phyloP scores from a whole-genome alignment of 2,797 vertebrate genomes.

The Passerculus sandwichensis region DNA sequence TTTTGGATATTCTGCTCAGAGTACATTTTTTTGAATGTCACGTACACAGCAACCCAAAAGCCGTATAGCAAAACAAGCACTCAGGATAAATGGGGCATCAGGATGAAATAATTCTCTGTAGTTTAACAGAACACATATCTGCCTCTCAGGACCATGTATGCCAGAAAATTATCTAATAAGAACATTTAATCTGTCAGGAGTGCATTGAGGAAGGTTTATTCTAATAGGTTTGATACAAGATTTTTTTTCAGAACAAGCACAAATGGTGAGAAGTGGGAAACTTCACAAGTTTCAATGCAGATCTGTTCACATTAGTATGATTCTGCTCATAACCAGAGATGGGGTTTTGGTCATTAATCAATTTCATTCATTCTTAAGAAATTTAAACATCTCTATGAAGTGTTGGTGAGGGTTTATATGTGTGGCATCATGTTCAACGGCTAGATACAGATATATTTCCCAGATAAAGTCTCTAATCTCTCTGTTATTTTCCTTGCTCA shows the following conservation, averaged over 20 bases:
- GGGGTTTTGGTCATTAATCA: background rate
- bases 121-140: background rate
- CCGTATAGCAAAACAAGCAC: rapidly evolving
- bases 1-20: background rate
- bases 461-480: background rate
- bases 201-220: background rate
- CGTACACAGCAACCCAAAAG: background rate
- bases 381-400: background rate
- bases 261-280: background rate
- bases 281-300: background rate
- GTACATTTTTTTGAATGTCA: rapidly evolving
- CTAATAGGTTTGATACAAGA: background rate
- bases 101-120: background rate
- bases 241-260: background rate
- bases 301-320: background rate
- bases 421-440: background rate
- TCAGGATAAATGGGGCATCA: background rate
- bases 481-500: background rate
- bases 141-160: background rate
- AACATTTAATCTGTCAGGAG: background rate
- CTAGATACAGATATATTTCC: background rate
- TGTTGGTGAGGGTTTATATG: background rate
- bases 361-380: background rate
- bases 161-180: background rate
- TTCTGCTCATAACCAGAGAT: background rate